These are phyloP conservation scores for Daubentonia madagascariensis DNA, from an alignment of 2,113 vertebrate species.

Conservation along the genomic window DNA sequence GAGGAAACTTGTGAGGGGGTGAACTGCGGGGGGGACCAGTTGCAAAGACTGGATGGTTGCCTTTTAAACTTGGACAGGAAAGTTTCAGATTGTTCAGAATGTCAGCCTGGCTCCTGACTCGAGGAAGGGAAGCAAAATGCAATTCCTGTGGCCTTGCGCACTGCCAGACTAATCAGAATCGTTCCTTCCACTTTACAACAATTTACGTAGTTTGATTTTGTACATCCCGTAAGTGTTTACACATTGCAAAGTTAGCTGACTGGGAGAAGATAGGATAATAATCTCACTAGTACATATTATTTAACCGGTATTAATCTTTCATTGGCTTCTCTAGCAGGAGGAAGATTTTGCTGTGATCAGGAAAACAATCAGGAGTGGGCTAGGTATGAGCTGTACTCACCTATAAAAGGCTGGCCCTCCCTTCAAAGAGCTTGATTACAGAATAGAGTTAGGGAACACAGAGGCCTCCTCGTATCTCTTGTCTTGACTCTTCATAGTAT, in stretches of 20 bases:
- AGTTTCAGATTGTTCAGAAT: not conserved
- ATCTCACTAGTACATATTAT: slow-evolving; percentile 31
- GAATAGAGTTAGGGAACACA: not conserved
- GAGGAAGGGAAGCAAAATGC: not conserved
- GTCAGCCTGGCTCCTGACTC: not conserved
- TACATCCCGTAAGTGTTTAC: not conserved
- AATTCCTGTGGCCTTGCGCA: not conserved
- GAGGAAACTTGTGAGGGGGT: not conserved
- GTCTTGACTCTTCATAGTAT: not conserved
- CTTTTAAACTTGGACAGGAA: slow-evolving; percentile 28
- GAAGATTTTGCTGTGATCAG: slow-evolving; percentile 29
- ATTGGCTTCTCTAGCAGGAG: slow-evolving; percentile 29
- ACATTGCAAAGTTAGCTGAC: not conserved
- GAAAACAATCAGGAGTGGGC: not conserved
- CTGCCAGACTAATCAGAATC: not conserved
- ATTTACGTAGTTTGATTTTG: not conserved
- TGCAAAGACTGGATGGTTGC: not conserved
- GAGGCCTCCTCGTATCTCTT: not conserved
- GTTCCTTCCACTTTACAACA: not conserved
- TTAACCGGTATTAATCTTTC: slow-evolving; percentile 31
- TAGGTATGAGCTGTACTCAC: not conserved
- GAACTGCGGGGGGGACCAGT: not conserved
- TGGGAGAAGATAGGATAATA: not conserved
- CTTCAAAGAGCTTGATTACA: not conserved
- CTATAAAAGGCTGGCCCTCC: not conserved